Evolutionary conservation across 2,113 vertebrate genomes (phyloP).

Genomic region (Hemichromis elongatus): DNA sequence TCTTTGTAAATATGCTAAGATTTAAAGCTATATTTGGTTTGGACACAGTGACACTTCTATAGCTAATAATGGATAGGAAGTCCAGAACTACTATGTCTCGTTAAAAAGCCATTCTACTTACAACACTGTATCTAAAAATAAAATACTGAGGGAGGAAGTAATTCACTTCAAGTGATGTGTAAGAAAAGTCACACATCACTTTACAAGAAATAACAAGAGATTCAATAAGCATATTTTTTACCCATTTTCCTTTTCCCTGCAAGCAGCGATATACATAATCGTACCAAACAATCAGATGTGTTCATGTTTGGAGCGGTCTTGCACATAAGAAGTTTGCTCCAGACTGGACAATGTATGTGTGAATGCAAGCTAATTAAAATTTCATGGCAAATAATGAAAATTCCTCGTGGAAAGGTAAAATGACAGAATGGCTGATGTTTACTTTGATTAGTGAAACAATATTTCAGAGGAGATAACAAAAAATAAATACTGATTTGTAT

Average conservation of each 20-base stretch:
- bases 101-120: background rate
- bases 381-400: too few species aligned
- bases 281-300: background rate
- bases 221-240: background rate
- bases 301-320: too few species aligned
- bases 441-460: too few species aligned
- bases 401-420: too few species aligned
- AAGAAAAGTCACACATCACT: background rate
- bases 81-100: background rate
- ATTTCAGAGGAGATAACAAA: too few species aligned
- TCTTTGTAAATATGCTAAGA: background rate
- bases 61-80: background rate
- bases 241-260: background rate
- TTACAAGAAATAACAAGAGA: background rate
- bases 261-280: background rate
- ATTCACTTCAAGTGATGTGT: conserved; percentile 8
- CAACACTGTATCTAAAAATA: conserved; percentile 9
- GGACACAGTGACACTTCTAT: background rate
- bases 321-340: too few species aligned
- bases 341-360: too few species aligned
- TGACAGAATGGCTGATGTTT: too few species aligned
- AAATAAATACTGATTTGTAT: too few species aligned
- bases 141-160: background rate
- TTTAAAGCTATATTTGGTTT: background rate
- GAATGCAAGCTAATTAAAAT: too few species aligned